These are phyloP conservation scores for Hozukius guyotensis DNA, from an alignment of 2,797 vertebrate genomes.

Conservation along the genomic window DNA sequence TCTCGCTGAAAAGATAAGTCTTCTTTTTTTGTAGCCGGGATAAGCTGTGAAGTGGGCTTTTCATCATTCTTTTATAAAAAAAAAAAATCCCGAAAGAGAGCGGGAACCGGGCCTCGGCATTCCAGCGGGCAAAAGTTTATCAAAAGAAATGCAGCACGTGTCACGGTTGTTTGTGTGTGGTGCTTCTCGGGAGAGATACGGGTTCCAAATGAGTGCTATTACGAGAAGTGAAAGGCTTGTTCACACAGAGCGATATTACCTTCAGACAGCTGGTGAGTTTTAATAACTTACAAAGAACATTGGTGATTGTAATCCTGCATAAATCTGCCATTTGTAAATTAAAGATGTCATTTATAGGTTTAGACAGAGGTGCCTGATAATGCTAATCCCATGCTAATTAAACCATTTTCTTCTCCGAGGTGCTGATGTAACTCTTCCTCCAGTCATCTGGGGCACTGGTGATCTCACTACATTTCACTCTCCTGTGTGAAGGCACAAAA, in stretches of 20 bases:
- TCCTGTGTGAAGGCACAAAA: neutral
- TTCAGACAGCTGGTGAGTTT: neutral
- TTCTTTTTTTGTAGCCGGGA: constrained; percentile 61
- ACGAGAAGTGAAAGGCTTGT: neutral
- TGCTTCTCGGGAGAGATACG: neutral
- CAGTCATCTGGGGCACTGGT: neutral
- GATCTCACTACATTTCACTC: neutral
- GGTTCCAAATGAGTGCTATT: neutral
- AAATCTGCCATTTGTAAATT: constrained; percentile 3
- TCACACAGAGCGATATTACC: neutral
- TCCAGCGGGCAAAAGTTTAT: constrained; percentile 31
- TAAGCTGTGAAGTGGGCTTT: constrained; percentile 77
- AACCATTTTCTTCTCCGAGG: neutral
- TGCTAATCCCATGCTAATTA: constrained; percentile 2
- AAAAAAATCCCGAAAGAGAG: constrained; percentile 1
- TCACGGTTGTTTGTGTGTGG: neutral
- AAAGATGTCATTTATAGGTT: constrained; percentile 3
- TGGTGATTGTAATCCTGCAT: constrained; percentile 5
- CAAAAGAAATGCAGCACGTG: constrained; percentile 12
- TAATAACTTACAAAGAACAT: neutral
- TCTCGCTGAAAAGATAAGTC: constrained; percentile 81
- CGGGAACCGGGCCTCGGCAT: constrained; percentile 5
- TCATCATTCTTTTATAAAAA: constrained; percentile 49
- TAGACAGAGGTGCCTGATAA: neutral
- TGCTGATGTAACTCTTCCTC: neutral